These are phyloP conservation scores for Simalia tracyae DNA, from an alignment of 2,797 vertebrate genomes.

Conservation along the genomic window DNA sequence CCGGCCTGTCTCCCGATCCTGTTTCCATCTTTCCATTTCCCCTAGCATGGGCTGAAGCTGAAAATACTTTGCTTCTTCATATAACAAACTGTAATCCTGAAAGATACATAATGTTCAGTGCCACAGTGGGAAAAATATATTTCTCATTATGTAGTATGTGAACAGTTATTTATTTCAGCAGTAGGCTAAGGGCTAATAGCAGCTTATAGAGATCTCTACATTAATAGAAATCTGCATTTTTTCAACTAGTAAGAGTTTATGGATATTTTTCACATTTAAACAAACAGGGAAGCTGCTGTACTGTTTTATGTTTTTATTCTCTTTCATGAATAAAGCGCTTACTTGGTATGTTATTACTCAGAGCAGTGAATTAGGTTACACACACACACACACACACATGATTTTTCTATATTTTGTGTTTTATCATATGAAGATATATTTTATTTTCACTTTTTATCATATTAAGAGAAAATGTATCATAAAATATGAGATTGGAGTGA, in stretches of 20 bases:
- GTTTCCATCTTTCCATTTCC: constrained; percentile 96
- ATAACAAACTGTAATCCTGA: constrained; percentile 95
- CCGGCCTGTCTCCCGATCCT: constrained; percentile 87
- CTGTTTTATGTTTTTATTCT: background rate
- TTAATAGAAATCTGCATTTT: background rate
- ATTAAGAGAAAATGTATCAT: background rate
- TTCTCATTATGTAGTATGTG: background rate
- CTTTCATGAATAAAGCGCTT: background rate
- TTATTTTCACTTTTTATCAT: background rate
- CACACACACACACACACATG: background rate
- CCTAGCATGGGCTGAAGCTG: constrained; percentile 95
- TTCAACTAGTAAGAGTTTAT: background rate
- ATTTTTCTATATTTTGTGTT: background rate
- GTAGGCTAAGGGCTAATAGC: background rate
- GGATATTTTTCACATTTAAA: background rate
- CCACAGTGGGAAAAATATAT: constrained; percentile 6
- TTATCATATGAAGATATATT: background rate
- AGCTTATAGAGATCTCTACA: background rate
- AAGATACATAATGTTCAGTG: constrained; percentile 51
- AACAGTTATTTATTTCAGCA: background rate
- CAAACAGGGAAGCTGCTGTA: background rate
- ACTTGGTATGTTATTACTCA: background rate
- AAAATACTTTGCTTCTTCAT: constrained; percentile 98
- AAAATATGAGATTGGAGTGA: background rate
- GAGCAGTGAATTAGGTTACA: background rate